These are phyloP conservation scores for Hyposoter dolosus DNA, from an alignment of 2,888 invertebrate species.

Conservation along the genomic window DNA sequence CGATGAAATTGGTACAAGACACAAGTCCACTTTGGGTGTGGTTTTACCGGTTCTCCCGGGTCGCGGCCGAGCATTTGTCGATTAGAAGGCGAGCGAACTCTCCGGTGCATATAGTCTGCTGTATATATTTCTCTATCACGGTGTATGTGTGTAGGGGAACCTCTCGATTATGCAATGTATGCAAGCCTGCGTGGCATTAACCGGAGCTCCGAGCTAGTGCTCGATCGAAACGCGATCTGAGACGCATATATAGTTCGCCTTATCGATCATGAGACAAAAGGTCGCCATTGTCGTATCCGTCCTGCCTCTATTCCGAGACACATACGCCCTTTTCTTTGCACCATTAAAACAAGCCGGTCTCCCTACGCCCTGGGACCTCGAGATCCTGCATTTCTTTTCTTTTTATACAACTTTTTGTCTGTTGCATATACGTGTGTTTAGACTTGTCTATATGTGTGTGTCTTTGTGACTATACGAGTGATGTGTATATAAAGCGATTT, in stretches of 20 bases:
- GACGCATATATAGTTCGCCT: constrained; percentile 13
- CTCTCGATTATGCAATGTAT: constrained; percentile 64
- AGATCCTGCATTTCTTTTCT: constrained; percentile 35
- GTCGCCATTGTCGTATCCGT: neutral
- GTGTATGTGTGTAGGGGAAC: neutral
- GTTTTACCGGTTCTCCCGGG: constrained; percentile 80
- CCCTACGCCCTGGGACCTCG: constrained; percentile 29
- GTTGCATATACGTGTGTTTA: neutral
- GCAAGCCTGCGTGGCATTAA: constrained; percentile 66
- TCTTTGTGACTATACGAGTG: neutral
- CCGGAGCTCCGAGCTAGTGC: constrained; percentile 48
- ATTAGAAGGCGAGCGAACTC: constrained; percentile 78
- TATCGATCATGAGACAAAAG: constrained; percentile 10
- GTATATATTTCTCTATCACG: neutral
- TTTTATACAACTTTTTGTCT: neutral
- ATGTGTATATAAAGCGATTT: constrained; percentile 15
- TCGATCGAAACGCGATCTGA: constrained; percentile 64
- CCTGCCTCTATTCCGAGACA: neutral
- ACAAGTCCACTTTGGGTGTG: constrained; percentile 77
- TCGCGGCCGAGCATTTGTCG: constrained; percentile 71
- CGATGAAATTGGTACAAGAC: constrained; percentile 30
- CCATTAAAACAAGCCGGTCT: neutral
- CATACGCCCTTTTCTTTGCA: neutral
- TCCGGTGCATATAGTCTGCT: constrained; percentile 4
- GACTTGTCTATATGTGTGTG: neutral